Evolutionary conservation across 2,113 vertebrate species (phyloP).

Genomic region (Notarius lentiginosus): DNA sequence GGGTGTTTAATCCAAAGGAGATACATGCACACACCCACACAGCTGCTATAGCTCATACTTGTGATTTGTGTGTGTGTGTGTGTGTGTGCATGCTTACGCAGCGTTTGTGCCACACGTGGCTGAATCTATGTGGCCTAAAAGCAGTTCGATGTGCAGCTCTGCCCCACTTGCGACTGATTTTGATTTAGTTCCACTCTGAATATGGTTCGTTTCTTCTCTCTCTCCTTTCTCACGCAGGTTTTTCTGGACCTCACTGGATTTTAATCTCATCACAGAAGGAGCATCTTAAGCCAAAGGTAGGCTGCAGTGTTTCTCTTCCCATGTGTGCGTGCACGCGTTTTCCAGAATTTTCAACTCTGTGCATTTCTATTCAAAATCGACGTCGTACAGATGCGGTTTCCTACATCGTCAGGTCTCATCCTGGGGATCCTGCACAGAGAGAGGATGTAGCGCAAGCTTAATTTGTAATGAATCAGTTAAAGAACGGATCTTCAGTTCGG

Average conservation of each 20-base stretch:
- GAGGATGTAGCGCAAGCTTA: background rate
- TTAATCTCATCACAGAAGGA: slow-evolving; percentile 1
- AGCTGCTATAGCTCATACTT: slow-evolving; percentile 24
- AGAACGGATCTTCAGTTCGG: background rate
- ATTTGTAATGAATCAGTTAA: background rate
- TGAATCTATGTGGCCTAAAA: slow-evolving; percentile 29
- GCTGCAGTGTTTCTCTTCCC: background rate
- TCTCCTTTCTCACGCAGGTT: slow-evolving; percentile 29
- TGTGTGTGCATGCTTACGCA: slow-evolving; percentile 23
- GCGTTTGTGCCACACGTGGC: background rate
- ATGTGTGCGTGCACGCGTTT: background rate
- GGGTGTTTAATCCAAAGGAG: slow-evolving; percentile 13
- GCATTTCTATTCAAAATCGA: background rate
- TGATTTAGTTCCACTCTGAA: slow-evolving; percentile 21
- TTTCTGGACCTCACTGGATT: slow-evolving; percentile 1
- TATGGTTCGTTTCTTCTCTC: slow-evolving; percentile 9
- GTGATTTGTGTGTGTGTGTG: slow-evolving; percentile 13
- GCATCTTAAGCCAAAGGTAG: slow-evolving; percentile 42
- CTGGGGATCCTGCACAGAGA: background rate
- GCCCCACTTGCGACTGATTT: background rate
- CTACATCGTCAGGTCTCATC: background rate
- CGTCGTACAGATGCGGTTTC: background rate
- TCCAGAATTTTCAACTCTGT: background rate
- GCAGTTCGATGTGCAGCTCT: background rate
- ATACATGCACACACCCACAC: background rate